Evolutionary conservation across 1,140 invertebrate genomes (phyloP).

Genomic region (Drosophila kanapiae): DNA sequence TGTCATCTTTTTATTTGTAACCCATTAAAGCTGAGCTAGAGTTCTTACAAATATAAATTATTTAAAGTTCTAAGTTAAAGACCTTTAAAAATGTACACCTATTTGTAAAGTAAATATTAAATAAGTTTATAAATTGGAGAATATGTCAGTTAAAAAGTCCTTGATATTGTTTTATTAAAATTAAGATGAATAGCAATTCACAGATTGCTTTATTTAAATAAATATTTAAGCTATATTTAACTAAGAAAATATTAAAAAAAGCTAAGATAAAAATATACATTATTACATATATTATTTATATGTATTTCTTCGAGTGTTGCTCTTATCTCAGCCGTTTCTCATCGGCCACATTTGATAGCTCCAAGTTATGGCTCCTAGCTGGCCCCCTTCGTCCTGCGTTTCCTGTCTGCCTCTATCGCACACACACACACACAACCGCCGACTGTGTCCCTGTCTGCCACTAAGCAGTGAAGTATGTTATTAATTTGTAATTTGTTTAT

Average conservation of each 20-base stretch:
- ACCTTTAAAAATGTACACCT: too few relatives aligned
- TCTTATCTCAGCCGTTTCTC: constrained; percentile 60
- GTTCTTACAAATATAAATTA: not conserved
- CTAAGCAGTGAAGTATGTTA: constrained; percentile 80
- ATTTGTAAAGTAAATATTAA: too few relatives aligned
- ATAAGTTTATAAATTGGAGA: too few relatives aligned
- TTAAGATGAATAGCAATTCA: too few relatives aligned
- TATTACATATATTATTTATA: too few relatives aligned
- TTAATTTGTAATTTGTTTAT: constrained; percentile 82
- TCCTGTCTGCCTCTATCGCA: not conserved
- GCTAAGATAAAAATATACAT: too few relatives aligned
- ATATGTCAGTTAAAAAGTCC: too few relatives aligned
- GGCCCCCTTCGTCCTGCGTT: not conserved
- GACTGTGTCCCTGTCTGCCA: constrained; percentile 23
- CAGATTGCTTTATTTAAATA: too few relatives aligned
- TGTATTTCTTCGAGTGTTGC: constrained; percentile 22
- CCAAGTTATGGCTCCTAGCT: constrained; percentile 64
- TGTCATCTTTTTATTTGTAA: not conserved
- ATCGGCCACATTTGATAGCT: constrained; percentile 77
- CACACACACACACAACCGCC: not conserved
- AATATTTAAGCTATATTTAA: too few relatives aligned
- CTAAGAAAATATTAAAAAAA: too few relatives aligned
- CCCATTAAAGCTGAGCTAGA: not conserved
- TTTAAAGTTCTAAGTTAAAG: not conserved
- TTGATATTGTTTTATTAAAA: too few relatives aligned